Base-by-base conservation (phyloP, 2,888 invertebrate genomes). In the Conus canariensis region DNA sequence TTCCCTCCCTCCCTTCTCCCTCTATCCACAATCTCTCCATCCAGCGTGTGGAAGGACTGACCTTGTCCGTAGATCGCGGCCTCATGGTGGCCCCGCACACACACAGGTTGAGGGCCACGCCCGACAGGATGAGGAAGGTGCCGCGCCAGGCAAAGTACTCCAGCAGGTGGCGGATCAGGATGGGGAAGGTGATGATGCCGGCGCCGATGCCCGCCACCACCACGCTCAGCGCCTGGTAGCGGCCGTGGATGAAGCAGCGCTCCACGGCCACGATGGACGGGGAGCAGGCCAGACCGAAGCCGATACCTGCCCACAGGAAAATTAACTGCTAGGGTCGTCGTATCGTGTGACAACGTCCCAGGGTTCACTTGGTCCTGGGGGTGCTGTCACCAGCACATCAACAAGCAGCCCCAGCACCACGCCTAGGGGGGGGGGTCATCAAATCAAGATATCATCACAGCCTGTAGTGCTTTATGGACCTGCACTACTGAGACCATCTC, bases 201-300 rank as follows among this genome's bases (percentile, higher is more conserved):
- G 93, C 92, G 10, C 95, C 95, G 22, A 95, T 93, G 2, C 95
- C 95, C n/a, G 94, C 94, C 25, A 94, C 91, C 5, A 94, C 94
- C 0, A 94, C 90, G 88, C 95, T 94, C 83, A 95, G 90, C 10
- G 95, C 95, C 91, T 93, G 93, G 92, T 94, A 94, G 14, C 95
- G 92, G 82, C 93, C 92, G 64, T 94, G 93, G 89, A 93, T 93
- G 91, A 95, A 95, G 91, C 94, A 93, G 59, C 94, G 93, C 89
- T 95, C 95, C 10, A 95, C 95, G 4, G 94, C 94, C 90, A 95
- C 94, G 19, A 95, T 94, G n/a, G 95, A 95, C 3, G 95, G 95
- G 10, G 95, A 94, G 89, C 95, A 94, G 6, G 95, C 94, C 83
- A 95, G 91, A 8, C 95, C 95, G 92, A 95, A 95, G 0, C 95